Conservation (phyloP, 2,797 vertebrate species). For the Phoebastria nigripes region DNA sequence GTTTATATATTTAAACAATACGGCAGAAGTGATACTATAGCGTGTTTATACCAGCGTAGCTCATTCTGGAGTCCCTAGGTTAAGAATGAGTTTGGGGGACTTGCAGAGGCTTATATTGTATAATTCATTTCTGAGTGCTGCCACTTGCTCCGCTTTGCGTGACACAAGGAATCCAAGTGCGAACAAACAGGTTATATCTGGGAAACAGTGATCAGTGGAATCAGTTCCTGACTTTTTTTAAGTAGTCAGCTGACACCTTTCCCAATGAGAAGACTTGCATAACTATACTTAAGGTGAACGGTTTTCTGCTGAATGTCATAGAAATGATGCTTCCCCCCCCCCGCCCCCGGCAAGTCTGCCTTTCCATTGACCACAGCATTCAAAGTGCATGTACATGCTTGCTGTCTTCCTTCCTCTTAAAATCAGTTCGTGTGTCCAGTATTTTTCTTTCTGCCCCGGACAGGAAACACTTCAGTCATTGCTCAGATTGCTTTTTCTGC, state of each 20-base stretch:
- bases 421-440: not conserved
- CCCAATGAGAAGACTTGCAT: not conserved
- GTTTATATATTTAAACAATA: not conserved
- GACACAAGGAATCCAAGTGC: rapidly evolving
- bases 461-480: not conserved
- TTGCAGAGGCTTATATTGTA: rapidly evolving
- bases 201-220: not conserved
- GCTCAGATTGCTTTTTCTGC: not conserved
- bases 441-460: not conserved
- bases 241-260: not conserved
- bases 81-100: not conserved
- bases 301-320: not conserved
- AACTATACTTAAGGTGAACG: rapidly evolving
- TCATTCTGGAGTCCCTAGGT: not conserved
- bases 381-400: rapidly evolving
- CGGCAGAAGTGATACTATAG: rapidly evolving
- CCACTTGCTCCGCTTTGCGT: rapidly evolving
- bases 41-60: not conserved
- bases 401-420: not conserved
- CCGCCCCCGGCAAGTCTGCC: not conserved
- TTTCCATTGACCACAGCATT: not conserved
- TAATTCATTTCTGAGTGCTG: not conserved
- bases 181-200: not conserved
- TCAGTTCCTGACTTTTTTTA: not conserved
- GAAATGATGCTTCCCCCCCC: not conserved